Percentiles rank a stretch among this genome's conserved stretches.
These are phyloP conservation scores for Apantesis nais DNA, from an alignment of 2,888 invertebrate species.

Conservation along the genomic window DNA sequence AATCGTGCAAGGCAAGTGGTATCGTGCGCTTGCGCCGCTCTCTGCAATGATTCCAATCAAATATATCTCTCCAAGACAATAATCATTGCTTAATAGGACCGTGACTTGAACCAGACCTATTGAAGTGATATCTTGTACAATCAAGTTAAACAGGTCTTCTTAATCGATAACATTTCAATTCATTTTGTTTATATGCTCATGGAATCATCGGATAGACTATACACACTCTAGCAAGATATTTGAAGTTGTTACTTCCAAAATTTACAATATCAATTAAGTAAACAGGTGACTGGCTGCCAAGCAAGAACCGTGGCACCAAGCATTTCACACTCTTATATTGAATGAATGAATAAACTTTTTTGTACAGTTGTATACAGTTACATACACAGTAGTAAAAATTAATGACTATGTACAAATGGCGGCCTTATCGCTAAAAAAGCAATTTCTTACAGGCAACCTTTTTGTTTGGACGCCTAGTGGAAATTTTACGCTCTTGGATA, in stretches of 20 bases:
- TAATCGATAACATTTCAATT: constrained; percentile 27
- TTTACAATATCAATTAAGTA: background rate
- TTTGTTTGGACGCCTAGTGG: no score
- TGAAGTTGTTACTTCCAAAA: background rate
- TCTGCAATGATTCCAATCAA: constrained; percentile 61
- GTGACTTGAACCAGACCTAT: constrained; percentile 48
- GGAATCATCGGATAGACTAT: constrained; percentile 9
- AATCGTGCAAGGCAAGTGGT: constrained; percentile 43
- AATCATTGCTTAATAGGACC: constrained; percentile 60
- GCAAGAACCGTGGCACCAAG: no score
- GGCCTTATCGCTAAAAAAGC: no score
- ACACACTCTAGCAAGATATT: constrained; percentile 1
- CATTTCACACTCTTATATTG: no score
- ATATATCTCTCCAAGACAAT: constrained; percentile 61
- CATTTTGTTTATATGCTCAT: constrained; percentile 31
- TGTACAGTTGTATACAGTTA: no score
- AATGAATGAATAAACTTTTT: no score
- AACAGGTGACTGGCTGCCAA: no score
- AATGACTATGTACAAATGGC: no score
- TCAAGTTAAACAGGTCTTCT: constrained; percentile 45
- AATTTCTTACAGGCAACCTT: no score
- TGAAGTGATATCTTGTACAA: constrained; percentile 51
- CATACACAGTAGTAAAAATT: no score
- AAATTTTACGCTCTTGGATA: no score
- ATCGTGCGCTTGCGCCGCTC: constrained; percentile 51